Base-by-base conservation (phyloP, 64 coral and sea anemone species). In the Pachyseris speciosa region DNA sequence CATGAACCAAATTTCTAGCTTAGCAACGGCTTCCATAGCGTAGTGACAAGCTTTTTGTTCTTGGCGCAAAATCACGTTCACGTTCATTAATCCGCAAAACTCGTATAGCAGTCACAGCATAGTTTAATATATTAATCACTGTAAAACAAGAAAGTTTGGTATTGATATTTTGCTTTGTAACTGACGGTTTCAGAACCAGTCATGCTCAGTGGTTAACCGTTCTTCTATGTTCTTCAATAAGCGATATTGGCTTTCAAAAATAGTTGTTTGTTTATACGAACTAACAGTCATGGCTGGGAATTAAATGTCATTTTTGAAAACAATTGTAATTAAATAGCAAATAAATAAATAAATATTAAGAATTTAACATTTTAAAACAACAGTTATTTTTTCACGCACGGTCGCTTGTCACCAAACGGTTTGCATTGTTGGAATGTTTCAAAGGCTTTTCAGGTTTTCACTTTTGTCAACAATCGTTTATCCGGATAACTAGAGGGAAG, bases 381-480 rank as follows among this genome's bases (percentile, higher is more conserved):
- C 27, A 25, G n/a, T 4, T 0, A 25, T 27, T 63, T 36, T 57
- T 81, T 81, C 77, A 81, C 77, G 77, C 77, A 81, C 51, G 33
- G 9, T 61, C 36, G 77, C 51, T 39, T 61, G 29, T 39, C 77
- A 81, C 20, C 52, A 81, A 63, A 41, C 15, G 24, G 60, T 9
- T 38, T 63, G 13, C 77, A 61, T 79, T 79, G 47, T 50, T 79
- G 7, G 30, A 50, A 79, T 81, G 53, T 52, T 81, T 81, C 7
- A 27, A 61, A 81, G n/a, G 55, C 77, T 60, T 61, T 37, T 53
- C 37, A 52, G 22, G 33, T 71, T 81, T 42, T 17, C 27, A 41
- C 34, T 61, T 61, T 61, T 61, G 58, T 61, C 24, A 20, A 3
- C 27, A 1, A 5, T 24, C 51, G 16, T 3, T 25, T 61, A 61